Base-by-base conservation (phyloP, 2,113 vertebrate genomes). In the Hydropotes inermis region DNA sequence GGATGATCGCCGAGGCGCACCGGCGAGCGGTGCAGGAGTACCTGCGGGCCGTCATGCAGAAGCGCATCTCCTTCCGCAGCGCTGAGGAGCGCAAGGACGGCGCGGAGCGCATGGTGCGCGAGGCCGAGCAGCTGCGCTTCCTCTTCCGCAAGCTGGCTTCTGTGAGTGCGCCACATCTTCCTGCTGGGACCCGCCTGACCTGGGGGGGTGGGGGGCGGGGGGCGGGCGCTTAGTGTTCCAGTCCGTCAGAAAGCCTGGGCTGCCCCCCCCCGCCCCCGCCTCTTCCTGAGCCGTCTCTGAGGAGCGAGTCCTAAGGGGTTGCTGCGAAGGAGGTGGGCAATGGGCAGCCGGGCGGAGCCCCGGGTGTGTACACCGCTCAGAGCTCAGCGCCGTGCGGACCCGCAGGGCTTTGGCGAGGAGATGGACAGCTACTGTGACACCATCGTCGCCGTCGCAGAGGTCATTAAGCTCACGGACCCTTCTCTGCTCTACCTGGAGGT, bases 401-500 rank as follows among this genome's bases (percentile, higher is more conserved):
- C 94, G 7, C 58, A 99, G 99, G 99, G 99, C 1, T 99, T 98
- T 83, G 98, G 99, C 16, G 99, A 99, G 93, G 99, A 99, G 36
- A 99, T 99, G 0, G 99, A 99, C 64, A 98, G 98, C 33, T 99
- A 99, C 36, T 99, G 99, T 94, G 99, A 99, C 12, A 99, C 99
- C 50, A 99, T 99, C 84, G 74, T 99, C 74, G 99, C 99, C 19
- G 99, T 99, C 6, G 99, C 99, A 4, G 99, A 99, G 89, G 99
- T 99, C 43, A 99, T 99, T 92, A 99, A 99, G 98, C 99, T 99
- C 64, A 99, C 99, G 1, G 99, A 99, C 97, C 99, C 99, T n/a
- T 99, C 99, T 0, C 99, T 99, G 76, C 99, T 99, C 45, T 99
- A 99, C 95, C 98, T 99, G 94, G 99, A 99, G 98, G 99, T 99